These are phyloP conservation scores for Dendroctonus valens DNA, from an alignment of 1,140 invertebrate genomes.

Conservation along the genomic window DNA sequence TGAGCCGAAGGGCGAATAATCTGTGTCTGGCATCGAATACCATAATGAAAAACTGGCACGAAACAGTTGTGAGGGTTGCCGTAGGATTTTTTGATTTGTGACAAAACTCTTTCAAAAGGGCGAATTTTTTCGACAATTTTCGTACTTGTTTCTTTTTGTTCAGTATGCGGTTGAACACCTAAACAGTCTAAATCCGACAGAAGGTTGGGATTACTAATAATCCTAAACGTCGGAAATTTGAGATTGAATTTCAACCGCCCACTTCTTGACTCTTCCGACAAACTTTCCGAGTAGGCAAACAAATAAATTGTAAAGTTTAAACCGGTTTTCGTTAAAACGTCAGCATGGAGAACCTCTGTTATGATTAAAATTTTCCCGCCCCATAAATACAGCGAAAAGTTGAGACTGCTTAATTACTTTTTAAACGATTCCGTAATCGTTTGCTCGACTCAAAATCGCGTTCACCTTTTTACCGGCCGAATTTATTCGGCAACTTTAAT, in stretches of 20 bases:
- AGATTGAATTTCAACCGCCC: not conserved
- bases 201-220: no score
- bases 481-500: constrained; percentile 5
- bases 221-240: no score
- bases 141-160: no score
- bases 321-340: not conserved
- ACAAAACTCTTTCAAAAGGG: no score
- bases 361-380: constrained; percentile 2
- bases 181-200: no score
- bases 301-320: constrained; percentile 7
- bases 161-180: no score
- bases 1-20: no score
- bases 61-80: no score
- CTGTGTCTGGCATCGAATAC: no score
- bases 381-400: constrained; percentile 1
- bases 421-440: constrained; percentile 1
- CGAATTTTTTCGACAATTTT: no score
- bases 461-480: not conserved
- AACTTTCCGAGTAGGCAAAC: not conserved
- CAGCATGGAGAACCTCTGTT: constrained; percentile 1
- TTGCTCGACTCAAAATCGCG: not conserved
- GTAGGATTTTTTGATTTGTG: no score
- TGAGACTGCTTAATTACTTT: constrained; percentile 6
- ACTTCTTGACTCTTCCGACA: not conserved
- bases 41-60: no score